Evolutionary conservation across 2,888 invertebrate genomes (phyloP).

Genomic region (Hirtodrosophila histrioides): DNA sequence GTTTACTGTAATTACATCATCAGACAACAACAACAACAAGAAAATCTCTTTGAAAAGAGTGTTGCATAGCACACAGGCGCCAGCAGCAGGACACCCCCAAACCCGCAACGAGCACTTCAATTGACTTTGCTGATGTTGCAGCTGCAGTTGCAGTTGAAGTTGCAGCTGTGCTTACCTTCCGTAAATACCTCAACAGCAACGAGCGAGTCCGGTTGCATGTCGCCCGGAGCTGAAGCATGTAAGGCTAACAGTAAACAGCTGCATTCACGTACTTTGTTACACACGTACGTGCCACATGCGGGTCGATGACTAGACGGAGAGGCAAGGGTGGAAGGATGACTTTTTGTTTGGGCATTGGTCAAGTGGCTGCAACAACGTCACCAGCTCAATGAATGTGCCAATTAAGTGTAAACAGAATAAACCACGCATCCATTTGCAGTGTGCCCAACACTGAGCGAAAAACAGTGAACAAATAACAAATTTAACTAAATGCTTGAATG

Average conservation of each 20-base stretch:
- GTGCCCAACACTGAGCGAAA: constrained; percentile 15
- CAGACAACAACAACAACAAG: neutral
- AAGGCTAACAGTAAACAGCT: constrained; percentile 39
- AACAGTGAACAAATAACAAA: neutral
- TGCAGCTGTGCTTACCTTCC: constrained; percentile 39
- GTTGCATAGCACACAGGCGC: constrained; percentile 30
- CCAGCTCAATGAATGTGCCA: constrained; percentile 40
- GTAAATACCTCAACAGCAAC: constrained; percentile 26
- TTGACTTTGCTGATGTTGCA: constrained; percentile 38
- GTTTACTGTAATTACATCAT: too few relatives aligned
- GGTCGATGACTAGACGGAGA: neutral
- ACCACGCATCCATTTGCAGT: constrained; percentile 20
- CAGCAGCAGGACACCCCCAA: constrained; percentile 8
- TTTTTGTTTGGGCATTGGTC: constrained; percentile 36
- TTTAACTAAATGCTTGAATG: neutral
- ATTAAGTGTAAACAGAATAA: constrained; percentile 62
- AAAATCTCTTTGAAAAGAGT: constrained; percentile 12
- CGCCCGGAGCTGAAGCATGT: constrained; percentile 17
- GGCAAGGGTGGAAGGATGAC: neutral
- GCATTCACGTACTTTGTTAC: constrained; percentile 26
- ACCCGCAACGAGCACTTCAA: constrained; percentile 30
- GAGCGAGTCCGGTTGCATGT: constrained; percentile 13
- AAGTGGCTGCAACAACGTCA: constrained; percentile 24
- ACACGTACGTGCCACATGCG: constrained; percentile 27
- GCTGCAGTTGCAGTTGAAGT: constrained; percentile 1